Evolutionary conservation across 1,140 invertebrate genomes (phyloP).

Genomic region (Atta texana): DNA sequence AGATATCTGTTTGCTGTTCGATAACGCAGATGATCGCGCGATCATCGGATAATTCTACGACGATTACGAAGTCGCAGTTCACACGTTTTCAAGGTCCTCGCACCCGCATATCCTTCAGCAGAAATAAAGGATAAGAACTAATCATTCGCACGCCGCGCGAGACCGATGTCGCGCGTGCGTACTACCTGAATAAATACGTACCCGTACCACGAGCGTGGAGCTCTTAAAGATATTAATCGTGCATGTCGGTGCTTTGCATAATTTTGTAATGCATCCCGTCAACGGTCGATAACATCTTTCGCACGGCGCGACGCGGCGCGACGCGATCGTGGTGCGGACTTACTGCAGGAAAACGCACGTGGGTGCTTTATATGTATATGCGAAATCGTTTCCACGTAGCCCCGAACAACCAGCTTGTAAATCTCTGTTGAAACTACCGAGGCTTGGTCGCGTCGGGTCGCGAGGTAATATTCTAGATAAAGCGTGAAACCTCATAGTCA

Average conservation of each 20-base stretch:
- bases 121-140: slow-evolving; percentile 61
- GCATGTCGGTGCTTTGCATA: slow-evolving; percentile 72
- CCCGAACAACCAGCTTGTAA: slow-evolving; percentile 5
- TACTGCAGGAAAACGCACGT: slow-evolving; percentile 68
- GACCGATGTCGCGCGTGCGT: slow-evolving; percentile 37
- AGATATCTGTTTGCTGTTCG: slow-evolving; percentile 26
- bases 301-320: slow-evolving; percentile 56
- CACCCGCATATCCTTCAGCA: slow-evolving; percentile 62
- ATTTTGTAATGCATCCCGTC: slow-evolving; percentile 76
- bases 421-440: slow-evolving; percentile 26
- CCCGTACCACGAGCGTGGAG: slow-evolving; percentile 11
- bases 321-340: background rate
- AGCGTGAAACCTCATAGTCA: slow-evolving; percentile 6
- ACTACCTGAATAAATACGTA: slow-evolving; percentile 61
- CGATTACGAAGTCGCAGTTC: background rate
- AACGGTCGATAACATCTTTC: slow-evolving; percentile 72
- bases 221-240: slow-evolving; percentile 72
- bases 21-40: slow-evolving; percentile 53
- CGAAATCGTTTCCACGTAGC: slow-evolving; percentile 36
- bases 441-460: background rate
- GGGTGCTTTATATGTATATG: slow-evolving; percentile 55
- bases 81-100: slow-evolving; percentile 42
- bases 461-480: slow-evolving; percentile 13
- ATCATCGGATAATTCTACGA: slow-evolving; percentile 18
- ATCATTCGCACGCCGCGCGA: slow-evolving; percentile 53